These are phyloP conservation scores for Tragelaphus imberbis DNA, from an alignment of 2,113 vertebrate species.

Conservation along the genomic window DNA sequence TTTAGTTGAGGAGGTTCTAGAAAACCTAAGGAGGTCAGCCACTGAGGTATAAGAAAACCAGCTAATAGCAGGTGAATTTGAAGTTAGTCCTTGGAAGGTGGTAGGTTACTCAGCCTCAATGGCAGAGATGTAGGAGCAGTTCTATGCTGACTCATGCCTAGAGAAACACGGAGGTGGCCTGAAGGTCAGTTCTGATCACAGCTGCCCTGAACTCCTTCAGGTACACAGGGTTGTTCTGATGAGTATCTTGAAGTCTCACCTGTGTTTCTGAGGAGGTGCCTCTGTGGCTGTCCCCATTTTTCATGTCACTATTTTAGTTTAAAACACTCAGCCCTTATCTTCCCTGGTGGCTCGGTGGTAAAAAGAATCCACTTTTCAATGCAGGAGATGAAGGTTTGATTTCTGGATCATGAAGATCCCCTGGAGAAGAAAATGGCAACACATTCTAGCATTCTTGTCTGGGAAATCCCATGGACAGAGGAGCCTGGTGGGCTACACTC, in stretches of 20 bases:
- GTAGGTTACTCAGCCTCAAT: too few relatives aligned
- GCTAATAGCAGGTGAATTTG: accelerated
- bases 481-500: accelerated
- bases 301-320: not conserved
- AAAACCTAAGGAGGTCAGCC: not conserved
- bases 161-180: not conserved
- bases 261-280: not conserved
- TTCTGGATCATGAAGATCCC: not conserved
- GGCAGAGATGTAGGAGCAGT: accelerated
- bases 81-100: not conserved
- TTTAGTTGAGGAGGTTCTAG: not conserved
- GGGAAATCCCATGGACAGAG: not conserved
- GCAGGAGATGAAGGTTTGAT: not conserved
- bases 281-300: not conserved
- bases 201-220: too few relatives aligned
- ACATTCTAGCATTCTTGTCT: not conserved
- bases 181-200: too few relatives aligned
- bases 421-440: not conserved
- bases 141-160: accelerated
- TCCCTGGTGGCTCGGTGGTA: not conserved
- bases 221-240: too few relatives aligned
- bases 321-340: not conserved
- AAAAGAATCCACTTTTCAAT: not conserved
- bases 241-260: not conserved
- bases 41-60: not conserved